Conservation (phyloP, 2,888 invertebrate genomes). For the Nomada ruficornis region DNA sequence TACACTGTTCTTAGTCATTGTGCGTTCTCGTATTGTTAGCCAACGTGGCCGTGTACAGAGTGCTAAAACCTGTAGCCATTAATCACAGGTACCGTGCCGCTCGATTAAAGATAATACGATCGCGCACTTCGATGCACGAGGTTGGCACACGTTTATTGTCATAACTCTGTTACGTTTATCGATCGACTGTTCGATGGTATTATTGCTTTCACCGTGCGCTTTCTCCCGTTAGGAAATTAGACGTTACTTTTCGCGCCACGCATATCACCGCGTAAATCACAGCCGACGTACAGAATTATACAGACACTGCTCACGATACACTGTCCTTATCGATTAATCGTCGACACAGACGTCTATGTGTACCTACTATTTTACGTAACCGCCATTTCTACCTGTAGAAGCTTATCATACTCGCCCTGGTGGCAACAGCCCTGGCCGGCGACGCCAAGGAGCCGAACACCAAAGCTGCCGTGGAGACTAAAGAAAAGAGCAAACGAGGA, state of each 20-base stretch:
- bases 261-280: neutral
- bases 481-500: conserved; percentile 80
- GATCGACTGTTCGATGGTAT: neutral
- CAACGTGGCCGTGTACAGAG: neutral
- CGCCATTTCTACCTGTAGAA: conserved; percentile 67
- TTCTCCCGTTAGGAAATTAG: conserved; percentile 13
- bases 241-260: neutral
- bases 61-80: neutral
- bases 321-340: no score
- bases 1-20: neutral
- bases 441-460: conserved; percentile 60
- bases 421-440: conserved; percentile 70
- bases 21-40: neutral
- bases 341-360: no score
- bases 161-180: neutral
- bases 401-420: conserved; percentile 72
- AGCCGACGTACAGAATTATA: neutral
- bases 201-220: conserved; percentile 26
- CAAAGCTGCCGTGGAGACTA: conserved; percentile 60
- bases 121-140: neutral
- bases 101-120: neutral
- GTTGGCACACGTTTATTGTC: neutral
- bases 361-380: neutral
- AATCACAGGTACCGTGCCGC: neutral
- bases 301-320: neutral